Conservation (phyloP, 2,888 invertebrate genomes). For the Lamellibrachia satsuma region DNA sequence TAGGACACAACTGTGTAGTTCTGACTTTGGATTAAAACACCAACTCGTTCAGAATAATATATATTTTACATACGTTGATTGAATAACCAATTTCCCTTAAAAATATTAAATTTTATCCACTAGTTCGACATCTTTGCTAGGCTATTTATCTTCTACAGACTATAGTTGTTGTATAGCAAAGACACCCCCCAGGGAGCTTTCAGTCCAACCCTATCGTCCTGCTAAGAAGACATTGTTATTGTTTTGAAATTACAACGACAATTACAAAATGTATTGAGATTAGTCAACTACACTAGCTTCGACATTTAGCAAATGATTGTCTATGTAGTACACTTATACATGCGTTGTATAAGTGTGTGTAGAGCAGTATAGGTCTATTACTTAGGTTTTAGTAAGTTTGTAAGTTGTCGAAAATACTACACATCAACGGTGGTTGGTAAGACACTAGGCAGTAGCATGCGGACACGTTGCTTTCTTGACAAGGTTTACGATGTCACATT, state of each 20-base stretch:
- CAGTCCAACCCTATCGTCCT: no score
- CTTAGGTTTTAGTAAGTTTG: background rate
- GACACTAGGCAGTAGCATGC: background rate
- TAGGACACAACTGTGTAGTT: background rate
- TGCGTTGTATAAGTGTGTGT: background rate
- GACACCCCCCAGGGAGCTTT: no score
- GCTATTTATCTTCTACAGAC: no score
- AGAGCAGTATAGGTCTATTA: background rate
- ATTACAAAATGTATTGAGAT: no score
- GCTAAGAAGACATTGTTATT: no score
- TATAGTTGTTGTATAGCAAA: no score
- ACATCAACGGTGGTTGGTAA: background rate
- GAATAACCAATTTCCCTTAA: background rate
- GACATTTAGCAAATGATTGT: no score
- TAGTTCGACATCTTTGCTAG: no score
- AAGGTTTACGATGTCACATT: background rate
- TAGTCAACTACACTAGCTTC: no score
- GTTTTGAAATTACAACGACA: no score
- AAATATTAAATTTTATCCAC: background rate
- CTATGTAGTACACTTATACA: background rate
- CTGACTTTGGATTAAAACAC: background rate
- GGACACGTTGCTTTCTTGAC: slow-evolving; percentile 17
- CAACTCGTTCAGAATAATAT: background rate
- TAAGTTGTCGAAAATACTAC: background rate
- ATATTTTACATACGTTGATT: background rate